phyloP scores from a whole-genome alignment of 2,888 invertebrate genomes.

The Aricia artaxerxes region DNA sequence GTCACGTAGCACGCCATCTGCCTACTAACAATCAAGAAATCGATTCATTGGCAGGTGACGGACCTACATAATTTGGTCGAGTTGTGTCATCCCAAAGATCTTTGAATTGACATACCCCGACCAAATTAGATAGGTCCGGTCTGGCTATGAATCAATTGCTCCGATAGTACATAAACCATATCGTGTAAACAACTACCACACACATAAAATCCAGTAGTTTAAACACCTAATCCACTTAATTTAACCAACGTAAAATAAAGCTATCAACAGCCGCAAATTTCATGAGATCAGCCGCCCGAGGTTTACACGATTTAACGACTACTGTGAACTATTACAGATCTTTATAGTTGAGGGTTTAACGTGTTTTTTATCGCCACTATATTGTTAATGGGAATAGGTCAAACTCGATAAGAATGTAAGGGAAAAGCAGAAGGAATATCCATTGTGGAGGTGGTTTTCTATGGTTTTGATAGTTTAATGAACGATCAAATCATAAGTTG shows the following conservation, averaged over 20 bases:
- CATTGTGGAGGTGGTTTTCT: too few relatives aligned
- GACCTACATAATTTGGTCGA: too few relatives aligned
- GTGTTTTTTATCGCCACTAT: background rate
- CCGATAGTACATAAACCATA: background rate
- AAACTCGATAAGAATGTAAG: background rate
- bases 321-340: constrained; percentile 1
- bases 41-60: too few relatives aligned
- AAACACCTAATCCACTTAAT: constrained; percentile 15
- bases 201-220: background rate
- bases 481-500: too few relatives aligned
- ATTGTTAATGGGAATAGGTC: background rate
- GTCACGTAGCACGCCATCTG: too few relatives aligned
- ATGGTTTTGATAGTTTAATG: too few relatives aligned
- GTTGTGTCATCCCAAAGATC: too few relatives aligned
- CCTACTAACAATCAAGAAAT: too few relatives aligned
- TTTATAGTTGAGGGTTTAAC: background rate
- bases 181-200: background rate
- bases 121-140: too few relatives aligned
- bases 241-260: constrained; percentile 5
- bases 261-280: constrained; percentile 2
- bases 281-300: background rate
- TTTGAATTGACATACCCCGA: too few relatives aligned
- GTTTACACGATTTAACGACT: constrained; percentile 9
- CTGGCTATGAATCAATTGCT: background rate
- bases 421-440: background rate